These are phyloP conservation scores for Hydrolagus colliei DNA, from an alignment of 2,797 vertebrate genomes.

Conservation along the genomic window DNA sequence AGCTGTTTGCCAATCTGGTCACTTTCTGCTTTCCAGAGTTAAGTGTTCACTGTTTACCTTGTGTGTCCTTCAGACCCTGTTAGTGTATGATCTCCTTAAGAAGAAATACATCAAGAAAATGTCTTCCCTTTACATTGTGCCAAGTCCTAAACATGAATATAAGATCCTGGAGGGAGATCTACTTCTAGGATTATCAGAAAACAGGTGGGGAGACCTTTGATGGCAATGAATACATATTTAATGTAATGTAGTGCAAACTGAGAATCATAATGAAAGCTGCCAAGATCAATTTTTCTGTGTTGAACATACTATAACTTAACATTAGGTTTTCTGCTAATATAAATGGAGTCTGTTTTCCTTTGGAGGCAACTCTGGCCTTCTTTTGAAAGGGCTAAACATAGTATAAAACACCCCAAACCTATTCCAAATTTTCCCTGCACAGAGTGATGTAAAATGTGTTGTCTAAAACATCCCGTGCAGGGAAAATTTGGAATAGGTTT, in stretches of 20 bases:
- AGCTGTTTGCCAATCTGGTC: too few species aligned
- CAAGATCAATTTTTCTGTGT: neutral
- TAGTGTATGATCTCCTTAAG: slow-evolving; percentile 56
- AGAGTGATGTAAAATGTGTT: neutral
- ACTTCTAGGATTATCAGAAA: slow-evolving; percentile 55
- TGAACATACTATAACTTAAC: neutral
- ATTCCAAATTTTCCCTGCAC: neutral
- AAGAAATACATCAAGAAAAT: slow-evolving; percentile 52
- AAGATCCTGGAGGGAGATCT: slow-evolving; percentile 46
- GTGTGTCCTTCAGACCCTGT: slow-evolving; percentile 42
- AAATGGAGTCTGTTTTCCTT: neutral
- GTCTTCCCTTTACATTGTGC: slow-evolving; percentile 46
- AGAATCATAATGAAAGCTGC: neutral
- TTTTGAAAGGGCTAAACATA: neutral
- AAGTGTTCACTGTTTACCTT: neutral
- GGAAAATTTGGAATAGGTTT: neutral
- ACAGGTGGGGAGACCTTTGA: slow-evolving; percentile 44
- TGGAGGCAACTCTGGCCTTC: too few species aligned
- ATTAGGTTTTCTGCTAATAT: neutral
- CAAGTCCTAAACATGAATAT: slow-evolving; percentile 54
- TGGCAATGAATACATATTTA: neutral
- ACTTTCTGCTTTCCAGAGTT: too few species aligned
- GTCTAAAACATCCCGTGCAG: neutral
- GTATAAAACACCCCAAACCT: neutral
- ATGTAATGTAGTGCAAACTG: neutral